A percentile compares a stretch with the other conserved stretches of the same genome.
Conservation (phyloP, 2,113 vertebrate genomes). For the Coptodon rendalli region DNA sequence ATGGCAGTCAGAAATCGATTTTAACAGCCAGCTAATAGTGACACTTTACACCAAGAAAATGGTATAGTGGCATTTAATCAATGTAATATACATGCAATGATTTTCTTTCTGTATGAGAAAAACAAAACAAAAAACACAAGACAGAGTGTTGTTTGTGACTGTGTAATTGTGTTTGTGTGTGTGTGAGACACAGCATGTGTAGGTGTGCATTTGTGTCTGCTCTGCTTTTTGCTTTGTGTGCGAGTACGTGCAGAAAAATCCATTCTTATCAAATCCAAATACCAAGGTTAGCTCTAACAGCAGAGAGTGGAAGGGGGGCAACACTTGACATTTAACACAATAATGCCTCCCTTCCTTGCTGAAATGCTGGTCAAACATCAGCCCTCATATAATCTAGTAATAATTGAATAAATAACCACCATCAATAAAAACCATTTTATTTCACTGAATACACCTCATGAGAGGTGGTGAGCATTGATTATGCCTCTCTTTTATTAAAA, state of each 20-base stretch:
- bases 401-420: conserved; percentile 42
- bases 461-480: background rate
- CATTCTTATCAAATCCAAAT: conserved; percentile 51
- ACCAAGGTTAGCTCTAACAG: conserved; percentile 29
- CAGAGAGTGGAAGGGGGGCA: conserved; percentile 9
- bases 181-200: background rate
- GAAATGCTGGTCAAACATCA: conserved; percentile 1
- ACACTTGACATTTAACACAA: conserved; percentile 59
- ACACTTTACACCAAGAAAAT: conserved; percentile 12
- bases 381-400: conserved; percentile 4
- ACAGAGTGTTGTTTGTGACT: background rate
- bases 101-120: background rate
- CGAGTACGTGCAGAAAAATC: conserved; percentile 7
- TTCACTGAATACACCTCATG: background rate
- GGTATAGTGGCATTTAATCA: conserved; percentile 12
- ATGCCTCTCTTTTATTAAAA: background rate
- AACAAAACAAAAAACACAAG: background rate
- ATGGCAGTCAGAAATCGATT: background rate
- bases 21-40: background rate
- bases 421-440: conserved; percentile 10
- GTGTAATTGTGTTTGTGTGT: background rate
- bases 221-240: background rate
- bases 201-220: background rate
- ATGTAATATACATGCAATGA: conserved; percentile 3
- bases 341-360: background rate